Evolutionary conservation across 2,888 invertebrate genomes (phyloP).

Genomic region (Loripinus fragilis): DNA sequence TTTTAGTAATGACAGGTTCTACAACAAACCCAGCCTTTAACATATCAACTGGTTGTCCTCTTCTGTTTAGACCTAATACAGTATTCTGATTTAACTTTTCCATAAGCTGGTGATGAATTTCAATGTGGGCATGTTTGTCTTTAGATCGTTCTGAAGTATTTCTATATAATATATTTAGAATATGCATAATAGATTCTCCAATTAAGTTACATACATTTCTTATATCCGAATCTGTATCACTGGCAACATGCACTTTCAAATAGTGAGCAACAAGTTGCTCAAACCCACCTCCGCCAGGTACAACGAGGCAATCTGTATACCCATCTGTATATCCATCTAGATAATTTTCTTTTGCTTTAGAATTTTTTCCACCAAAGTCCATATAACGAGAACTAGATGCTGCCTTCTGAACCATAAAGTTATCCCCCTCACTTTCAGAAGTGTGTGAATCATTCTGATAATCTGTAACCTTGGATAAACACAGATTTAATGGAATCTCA

Average conservation of each 20-base stretch:
- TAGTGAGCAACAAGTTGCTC: constrained; percentile 55
- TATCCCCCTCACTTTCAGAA: too few relatives aligned
- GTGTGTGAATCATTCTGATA: too few relatives aligned
- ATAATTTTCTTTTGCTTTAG: too few relatives aligned
- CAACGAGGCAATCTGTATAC: neutral
- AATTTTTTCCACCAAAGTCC: too few relatives aligned
- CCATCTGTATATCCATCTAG: too few relatives aligned
- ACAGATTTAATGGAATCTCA: too few relatives aligned
- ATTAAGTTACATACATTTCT: constrained; percentile 34
- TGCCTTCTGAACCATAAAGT: too few relatives aligned
- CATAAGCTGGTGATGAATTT: constrained; percentile 24
- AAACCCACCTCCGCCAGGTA: constrained; percentile 58
- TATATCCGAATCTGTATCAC: constrained; percentile 18
- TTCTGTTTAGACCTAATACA: constrained; percentile 36
- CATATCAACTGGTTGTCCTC: constrained; percentile 33
- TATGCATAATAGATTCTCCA: constrained; percentile 27
- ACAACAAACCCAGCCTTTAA: constrained; percentile 40
- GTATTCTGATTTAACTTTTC: constrained; percentile 15
- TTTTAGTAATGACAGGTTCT: constrained; percentile 66
- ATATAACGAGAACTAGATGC: too few relatives aligned
- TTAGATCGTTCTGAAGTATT: constrained; percentile 14
- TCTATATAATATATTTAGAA: constrained; percentile 32
- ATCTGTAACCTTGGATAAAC: too few relatives aligned
- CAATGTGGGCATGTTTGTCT: constrained; percentile 15
- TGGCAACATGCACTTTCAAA: constrained; percentile 16